Evolutionary conservation across 2,113 vertebrate species (phyloP).

Genomic region (Macquaria ambigua): DNA sequence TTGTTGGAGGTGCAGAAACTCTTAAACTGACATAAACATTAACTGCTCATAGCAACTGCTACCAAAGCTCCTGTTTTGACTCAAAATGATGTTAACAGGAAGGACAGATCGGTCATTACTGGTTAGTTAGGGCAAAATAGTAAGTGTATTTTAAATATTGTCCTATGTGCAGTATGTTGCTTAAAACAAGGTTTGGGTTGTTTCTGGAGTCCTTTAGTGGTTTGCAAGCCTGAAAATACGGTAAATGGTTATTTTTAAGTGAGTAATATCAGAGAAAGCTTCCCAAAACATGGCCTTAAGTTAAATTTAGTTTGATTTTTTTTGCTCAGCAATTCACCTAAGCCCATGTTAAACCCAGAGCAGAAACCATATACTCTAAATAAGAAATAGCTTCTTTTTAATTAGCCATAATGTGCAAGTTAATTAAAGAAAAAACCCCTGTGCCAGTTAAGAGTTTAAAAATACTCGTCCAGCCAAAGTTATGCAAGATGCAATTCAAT

Average conservation of each 20-base stretch:
- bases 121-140: too few species aligned
- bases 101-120: too few species aligned
- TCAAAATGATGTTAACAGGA: too few species aligned
- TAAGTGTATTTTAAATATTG: too few species aligned
- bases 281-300: slow-evolving; percentile 15
- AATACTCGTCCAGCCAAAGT: slow-evolving; percentile 75
- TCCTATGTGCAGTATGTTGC: too few species aligned
- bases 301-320: slow-evolving; percentile 12
- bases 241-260: slow-evolving; percentile 26
- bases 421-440: slow-evolving; percentile 79
- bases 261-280: slow-evolving; percentile 24
- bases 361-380: slow-evolving; percentile 70
- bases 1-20: too few species aligned
- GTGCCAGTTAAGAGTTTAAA: slow-evolving; percentile 72
- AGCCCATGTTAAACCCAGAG: slow-evolving; percentile 29
- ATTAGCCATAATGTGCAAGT: slow-evolving; percentile 77
- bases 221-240: neutral
- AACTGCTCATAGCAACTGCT: too few species aligned
- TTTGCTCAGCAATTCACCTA: slow-evolving; percentile 20
- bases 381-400: slow-evolving; percentile 84
- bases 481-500: slow-evolving; percentile 84
- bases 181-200: neutral
- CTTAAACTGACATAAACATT: too few species aligned
- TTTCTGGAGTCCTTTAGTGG: neutral
- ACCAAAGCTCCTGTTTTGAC: too few species aligned